A percentile compares a stretch with the other conserved stretches of the same genome.
These are phyloP conservation scores for Columba janthina DNA, from an alignment of 2,113 vertebrate species.

Conservation along the genomic window DNA sequence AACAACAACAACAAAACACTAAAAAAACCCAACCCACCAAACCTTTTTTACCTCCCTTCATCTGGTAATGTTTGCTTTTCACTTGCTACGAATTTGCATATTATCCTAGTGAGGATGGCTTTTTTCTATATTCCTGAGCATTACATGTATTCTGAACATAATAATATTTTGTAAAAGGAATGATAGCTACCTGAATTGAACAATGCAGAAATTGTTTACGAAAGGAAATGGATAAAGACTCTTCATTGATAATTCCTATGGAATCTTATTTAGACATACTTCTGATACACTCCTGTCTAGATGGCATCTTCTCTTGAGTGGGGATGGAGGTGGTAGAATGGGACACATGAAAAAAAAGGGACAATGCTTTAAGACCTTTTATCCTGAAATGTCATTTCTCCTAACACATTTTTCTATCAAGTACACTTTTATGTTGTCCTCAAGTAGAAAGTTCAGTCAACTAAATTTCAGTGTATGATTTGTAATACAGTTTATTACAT, in stretches of 20 bases:
- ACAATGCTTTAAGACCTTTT: neutral
- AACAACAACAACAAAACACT: too few relatives aligned
- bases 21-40: neutral
- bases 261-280: neutral
- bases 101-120: neutral
- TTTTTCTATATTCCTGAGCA: neutral
- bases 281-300: neutral
- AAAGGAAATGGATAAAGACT: neutral
- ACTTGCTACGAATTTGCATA: neutral
- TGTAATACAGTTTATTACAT: neutral
- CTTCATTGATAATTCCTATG: neutral
- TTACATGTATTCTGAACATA: neutral
- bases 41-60: accelerated
- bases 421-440: neutral
- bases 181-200: neutral
- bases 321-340: neutral
- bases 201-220: neutral
- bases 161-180: neutral
- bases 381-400: neutral
- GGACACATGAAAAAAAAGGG: neutral
- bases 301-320: neutral
- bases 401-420: neutral
- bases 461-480: neutral
- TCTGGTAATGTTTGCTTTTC: neutral
- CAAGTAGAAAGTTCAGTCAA: neutral